Evolutionary conservation across 2,797 vertebrate species (phyloP), one percentile per base, ranked within the genome.

Genomic region (Tamandua tetradactyla): DNA sequence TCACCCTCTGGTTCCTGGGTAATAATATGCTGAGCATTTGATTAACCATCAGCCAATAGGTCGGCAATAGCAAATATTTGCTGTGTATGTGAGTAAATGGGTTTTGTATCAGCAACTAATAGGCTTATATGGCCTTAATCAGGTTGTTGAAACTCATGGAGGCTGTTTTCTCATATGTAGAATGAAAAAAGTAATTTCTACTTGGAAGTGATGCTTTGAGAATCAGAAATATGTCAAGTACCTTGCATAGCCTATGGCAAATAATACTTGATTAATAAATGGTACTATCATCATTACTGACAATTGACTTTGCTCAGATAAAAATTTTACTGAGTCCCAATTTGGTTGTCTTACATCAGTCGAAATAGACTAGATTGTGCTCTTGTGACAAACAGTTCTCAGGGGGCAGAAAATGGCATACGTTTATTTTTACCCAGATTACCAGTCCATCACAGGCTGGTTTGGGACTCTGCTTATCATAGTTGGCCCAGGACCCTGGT

Each of bases 181-280:
- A 68, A 52, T n/a, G 49, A 84, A 66, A 79, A 86, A 89, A 64
- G 52, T 76, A 32, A 82, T 82, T 94, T 94, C 68, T 82, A 71
- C 49, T 47, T 35, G 59, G 32, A 91, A 72, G 49, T 13, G 22
- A 42, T 86, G 10, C 7, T 40, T 71, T 32, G 32, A 87, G 35
- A 75, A 74, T 90, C 55, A 59, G 35, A 42, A 66, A 7, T 62
- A 47, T 10, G 64, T 72, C 78, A 80, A 25, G 17, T 68, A 27
- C 49, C 20, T 93, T 84, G 57, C 15, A 61, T 6, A 84, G 13
- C 78, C 49, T 37, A 47, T 5, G 42, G 27, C 17, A 57, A 22
- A 17, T 32, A 30, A 55, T 59, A 47, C 64, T 74, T 83, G 57
- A 52, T 79, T 72, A 61, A 42, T 83, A 61, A 96, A 47, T 23